A percentile compares a stretch with the other conserved stretches of the same genome.
Conservation (phyloP, 2,113 vertebrate genomes). For the Vulpes vulpes region DNA sequence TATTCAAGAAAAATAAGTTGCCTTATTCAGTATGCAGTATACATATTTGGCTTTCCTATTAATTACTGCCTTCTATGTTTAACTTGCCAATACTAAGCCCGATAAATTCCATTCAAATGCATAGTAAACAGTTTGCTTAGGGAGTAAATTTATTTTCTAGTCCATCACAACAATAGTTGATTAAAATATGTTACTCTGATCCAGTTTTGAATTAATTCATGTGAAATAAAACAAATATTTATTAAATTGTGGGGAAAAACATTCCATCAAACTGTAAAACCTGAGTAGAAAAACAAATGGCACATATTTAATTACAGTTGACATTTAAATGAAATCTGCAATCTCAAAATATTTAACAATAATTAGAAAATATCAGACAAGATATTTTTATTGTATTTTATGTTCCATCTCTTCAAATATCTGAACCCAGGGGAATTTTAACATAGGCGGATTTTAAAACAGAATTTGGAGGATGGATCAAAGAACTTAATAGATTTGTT, state of each 20-base stretch:
- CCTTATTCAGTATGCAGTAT: conserved; percentile 22
- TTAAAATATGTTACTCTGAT: conserved; percentile 73
- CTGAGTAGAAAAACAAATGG: conserved; percentile 75
- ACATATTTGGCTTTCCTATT: conserved; percentile 37
- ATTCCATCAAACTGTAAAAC: conserved; percentile 75
- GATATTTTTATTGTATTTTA: conserved; percentile 43
- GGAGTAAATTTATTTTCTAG: conserved; percentile 68
- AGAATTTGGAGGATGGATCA: not conserved
- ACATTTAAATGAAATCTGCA: conserved; percentile 78
- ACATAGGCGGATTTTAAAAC: not conserved
- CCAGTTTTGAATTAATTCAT: conserved; percentile 75
- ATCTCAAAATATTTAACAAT: conserved; percentile 71
- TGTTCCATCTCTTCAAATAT: not conserved
- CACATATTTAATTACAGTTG: conserved; percentile 72
- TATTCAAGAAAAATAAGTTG: not conserved
- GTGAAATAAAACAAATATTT: conserved; percentile 81
- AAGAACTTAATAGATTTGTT: conserved; percentile 13
- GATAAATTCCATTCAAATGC: conserved; percentile 69
- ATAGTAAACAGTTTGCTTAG: conserved; percentile 71
- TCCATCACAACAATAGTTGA: conserved; percentile 74
- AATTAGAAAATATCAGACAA: conserved; percentile 54
- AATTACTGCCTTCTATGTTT: conserved; percentile 42
- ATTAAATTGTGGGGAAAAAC: conserved; percentile 70
- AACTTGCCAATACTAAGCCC: conserved; percentile 56
- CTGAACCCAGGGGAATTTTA: not conserved